Conservation (phyloP, 2,797 vertebrate species). For the Holocentrus rufus region DNA sequence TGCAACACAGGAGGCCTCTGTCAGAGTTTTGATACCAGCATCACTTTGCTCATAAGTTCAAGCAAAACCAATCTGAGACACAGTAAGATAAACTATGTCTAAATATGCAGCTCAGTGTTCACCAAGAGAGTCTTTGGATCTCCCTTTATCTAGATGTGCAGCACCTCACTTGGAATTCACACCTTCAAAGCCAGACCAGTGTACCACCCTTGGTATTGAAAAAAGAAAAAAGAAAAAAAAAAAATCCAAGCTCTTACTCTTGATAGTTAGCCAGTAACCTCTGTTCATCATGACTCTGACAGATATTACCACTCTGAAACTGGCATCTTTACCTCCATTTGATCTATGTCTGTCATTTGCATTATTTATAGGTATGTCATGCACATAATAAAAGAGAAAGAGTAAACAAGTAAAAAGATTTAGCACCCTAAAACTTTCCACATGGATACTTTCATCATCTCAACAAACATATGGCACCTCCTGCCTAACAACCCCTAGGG, state of each 20-base stretch:
- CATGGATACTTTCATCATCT: not conserved
- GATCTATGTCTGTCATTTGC: conserved; percentile 4
- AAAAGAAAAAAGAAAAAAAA: too few species aligned
- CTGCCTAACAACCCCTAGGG: not conserved
- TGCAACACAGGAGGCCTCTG: conserved; percentile 53
- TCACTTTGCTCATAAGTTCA: conserved; percentile 42
- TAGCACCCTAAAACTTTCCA: not conserved
- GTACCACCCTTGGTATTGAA: not conserved
- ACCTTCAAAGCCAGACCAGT: conserved; percentile 12
- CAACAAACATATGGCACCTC: not conserved
- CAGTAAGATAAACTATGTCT: conserved; percentile 46
- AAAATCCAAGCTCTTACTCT: conserved; percentile 11
- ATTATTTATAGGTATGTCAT: not conserved
- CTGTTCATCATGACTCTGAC: too few species aligned
- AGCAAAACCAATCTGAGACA: conserved; percentile 30
- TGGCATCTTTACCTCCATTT: not conserved
- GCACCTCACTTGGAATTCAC: conserved; percentile 35
- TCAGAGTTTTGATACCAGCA: conserved; percentile 48
- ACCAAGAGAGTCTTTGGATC: conserved; percentile 17
- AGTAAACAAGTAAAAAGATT: too few species aligned
- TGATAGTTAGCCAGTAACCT: too few species aligned
- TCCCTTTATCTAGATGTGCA: conserved; percentile 24
- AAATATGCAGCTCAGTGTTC: conserved; percentile 42
- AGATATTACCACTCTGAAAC: not conserved
- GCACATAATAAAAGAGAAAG: too few species aligned